phyloP scores from a whole-genome alignment of 2,113 vertebrate species.

The Zonotrichia leucophrys region DNA sequence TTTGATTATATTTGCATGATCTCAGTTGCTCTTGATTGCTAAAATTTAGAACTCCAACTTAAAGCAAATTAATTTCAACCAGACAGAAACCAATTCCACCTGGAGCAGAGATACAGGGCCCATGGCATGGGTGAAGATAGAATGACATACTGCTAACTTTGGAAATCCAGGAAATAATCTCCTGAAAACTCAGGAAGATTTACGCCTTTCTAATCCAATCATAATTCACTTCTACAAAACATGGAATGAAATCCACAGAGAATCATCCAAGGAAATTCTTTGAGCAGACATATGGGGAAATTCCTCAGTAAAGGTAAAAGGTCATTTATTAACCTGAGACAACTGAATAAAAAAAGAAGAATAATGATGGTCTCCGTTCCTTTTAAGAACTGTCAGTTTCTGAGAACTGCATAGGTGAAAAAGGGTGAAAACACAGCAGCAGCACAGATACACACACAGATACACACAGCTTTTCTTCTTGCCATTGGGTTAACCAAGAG shows the following conservation, averaged over 20 bases:
- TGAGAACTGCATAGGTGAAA: not conserved
- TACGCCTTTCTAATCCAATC: slow-evolving; percentile 62
- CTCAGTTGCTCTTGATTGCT: not conserved
- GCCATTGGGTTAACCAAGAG: not conserved
- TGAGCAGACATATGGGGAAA: slow-evolving; percentile 49
- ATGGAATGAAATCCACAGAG: slow-evolving; percentile 40
- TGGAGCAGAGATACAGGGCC: not conserved
- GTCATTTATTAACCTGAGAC: slow-evolving; percentile 44
- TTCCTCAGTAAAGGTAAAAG: slow-evolving; percentile 62
- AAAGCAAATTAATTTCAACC: slow-evolving; percentile 13
- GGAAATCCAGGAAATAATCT: slow-evolving; percentile 61
- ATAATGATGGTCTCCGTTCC: not conserved
- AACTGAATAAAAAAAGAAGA: slow-evolving; percentile 5
- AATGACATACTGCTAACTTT: slow-evolving; percentile 62
- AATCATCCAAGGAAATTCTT: slow-evolving; percentile 58
- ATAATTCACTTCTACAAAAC: slow-evolving; percentile 56
- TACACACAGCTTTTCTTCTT: not conserved
- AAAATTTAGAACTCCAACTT: slow-evolving; percentile 14
- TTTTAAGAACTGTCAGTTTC: not conserved
- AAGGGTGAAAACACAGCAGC: not conserved
- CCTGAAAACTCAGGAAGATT: slow-evolving; percentile 54
- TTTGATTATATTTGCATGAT: not conserved
- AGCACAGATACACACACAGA: not conserved
- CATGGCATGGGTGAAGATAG: slow-evolving; percentile 6
- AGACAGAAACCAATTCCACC: slow-evolving; percentile 38